Percentiles rank a stretch among this genome's conserved stretches.
These are phyloP conservation scores for Camponotus floridanus DNA, from an alignment of 1,140 invertebrate species.

Conservation along the genomic window DNA sequence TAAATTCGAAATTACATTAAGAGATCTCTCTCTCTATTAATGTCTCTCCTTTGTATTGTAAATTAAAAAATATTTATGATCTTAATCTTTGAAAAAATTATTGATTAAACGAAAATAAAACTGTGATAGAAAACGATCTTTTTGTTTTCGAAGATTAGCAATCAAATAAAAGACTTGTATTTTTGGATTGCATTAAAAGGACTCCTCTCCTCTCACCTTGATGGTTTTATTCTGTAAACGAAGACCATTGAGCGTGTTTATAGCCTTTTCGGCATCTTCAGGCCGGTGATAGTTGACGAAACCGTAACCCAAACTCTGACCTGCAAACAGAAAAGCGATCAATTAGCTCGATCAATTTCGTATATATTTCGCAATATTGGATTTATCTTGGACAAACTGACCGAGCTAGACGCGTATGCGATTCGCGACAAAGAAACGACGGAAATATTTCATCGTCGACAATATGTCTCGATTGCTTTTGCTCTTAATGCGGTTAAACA, in stretches of 20 bases:
- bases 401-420: background rate
- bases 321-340: slow-evolving; percentile 88
- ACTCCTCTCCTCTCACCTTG: slow-evolving; percentile 93
- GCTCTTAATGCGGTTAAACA: background rate
- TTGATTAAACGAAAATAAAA: background rate
- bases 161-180: background rate
- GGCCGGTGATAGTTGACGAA: slow-evolving; percentile 99
- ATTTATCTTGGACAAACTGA: slow-evolving; percentile 9
- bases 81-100: background rate
- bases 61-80: background rate
- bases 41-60: background rate
- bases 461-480: background rate
- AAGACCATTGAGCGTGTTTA: slow-evolving; percentile 98
- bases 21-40: background rate
- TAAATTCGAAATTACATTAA: too few relatives aligned
- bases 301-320: slow-evolving; percentile 99
- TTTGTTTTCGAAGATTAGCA: background rate
- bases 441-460: background rate
- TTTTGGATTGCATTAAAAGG: background rate
- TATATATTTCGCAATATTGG: background rate
- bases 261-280: slow-evolving; percentile 99
- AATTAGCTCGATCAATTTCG: slow-evolving; percentile 18
- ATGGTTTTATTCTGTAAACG: slow-evolving; percentile 99
- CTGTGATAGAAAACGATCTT: background rate
- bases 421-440: background rate